phyloP scores from a whole-genome alignment of 2,888 invertebrate species.

The Bombylius major region DNA sequence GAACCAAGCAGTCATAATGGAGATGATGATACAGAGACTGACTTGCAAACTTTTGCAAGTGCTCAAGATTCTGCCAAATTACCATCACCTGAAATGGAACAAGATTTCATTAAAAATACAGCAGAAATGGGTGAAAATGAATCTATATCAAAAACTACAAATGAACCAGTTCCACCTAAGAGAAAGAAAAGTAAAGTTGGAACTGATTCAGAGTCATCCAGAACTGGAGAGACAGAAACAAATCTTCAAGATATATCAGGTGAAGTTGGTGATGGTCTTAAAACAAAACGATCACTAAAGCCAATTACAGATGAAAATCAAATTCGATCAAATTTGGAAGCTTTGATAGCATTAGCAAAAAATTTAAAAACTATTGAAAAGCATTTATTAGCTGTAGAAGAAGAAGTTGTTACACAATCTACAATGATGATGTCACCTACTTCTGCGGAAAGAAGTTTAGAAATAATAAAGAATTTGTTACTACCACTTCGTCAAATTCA shows the following conservation, averaged over 20 bases:
- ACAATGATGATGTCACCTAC: conserved; percentile 53
- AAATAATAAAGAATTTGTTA: conserved; percentile 48
- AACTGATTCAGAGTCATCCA: conserved; percentile 37
- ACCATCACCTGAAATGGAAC: conserved; percentile 32
- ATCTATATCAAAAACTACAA: conserved; percentile 5
- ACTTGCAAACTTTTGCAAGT: conserved; percentile 53
- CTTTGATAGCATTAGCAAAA: conserved; percentile 33
- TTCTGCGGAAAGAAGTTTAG: conserved; percentile 52
- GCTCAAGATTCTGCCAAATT: conserved; percentile 45
- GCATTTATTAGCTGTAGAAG: conserved; percentile 47
- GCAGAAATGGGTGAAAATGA: conserved; percentile 8
- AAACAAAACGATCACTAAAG: conserved; percentile 21
- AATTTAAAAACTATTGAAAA: conserved; percentile 40
- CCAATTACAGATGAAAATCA: conserved; percentile 39
- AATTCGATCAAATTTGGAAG: conserved; percentile 36
- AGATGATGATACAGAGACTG: conserved; percentile 51
- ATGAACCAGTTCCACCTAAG: conserved; percentile 24
- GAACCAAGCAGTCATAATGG: conserved; percentile 38
- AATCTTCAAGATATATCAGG: conserved; percentile 41
- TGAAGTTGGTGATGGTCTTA: conserved; percentile 43
- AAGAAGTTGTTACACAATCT: conserved; percentile 51
- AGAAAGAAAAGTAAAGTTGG: conserved; percentile 28
- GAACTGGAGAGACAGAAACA: conserved; percentile 32
- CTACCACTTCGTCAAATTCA: conserved; percentile 52
- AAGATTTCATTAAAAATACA: conserved; percentile 30